Conservation (phyloP, 2,113 vertebrate genomes). For the Xiphophorus couchianus region DNA sequence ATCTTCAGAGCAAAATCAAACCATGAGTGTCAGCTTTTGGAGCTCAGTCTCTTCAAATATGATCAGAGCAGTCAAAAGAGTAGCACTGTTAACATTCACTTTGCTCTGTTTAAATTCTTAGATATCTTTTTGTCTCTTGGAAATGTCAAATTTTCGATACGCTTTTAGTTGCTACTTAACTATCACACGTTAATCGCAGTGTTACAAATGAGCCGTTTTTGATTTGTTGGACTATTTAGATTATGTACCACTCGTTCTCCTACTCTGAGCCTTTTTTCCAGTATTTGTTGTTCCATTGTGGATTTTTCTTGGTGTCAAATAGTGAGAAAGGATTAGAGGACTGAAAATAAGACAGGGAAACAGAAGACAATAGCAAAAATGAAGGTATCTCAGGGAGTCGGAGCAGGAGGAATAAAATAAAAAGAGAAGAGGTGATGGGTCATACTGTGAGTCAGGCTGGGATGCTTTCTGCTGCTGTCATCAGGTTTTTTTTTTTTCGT, state of each 20-base stretch:
- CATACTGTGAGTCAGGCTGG: constrained; percentile 20
- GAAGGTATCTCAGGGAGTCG: no score
- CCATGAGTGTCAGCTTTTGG: background rate
- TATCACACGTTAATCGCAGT: background rate
- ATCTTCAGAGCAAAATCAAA: background rate
- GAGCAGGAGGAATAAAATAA: background rate
- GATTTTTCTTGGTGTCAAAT: no score
- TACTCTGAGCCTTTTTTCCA: no score
- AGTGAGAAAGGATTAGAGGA: background rate
- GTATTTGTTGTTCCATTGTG: no score
- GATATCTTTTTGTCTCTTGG: background rate
- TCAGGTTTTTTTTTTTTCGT: constrained; percentile 12
- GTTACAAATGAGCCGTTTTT: no score
- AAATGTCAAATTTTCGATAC: background rate
- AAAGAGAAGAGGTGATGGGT: constrained; percentile 7
- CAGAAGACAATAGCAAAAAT: no score
- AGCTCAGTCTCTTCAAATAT: background rate
- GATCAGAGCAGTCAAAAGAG: background rate
- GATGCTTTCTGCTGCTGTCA: constrained; percentile 35
- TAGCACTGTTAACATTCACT: background rate
- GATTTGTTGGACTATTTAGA: no score
- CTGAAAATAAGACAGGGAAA: background rate
- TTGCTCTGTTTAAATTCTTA: background rate
- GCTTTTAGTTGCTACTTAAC: background rate
- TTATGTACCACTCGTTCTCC: no score